Evolutionary conservation across 1,140 invertebrate genomes (phyloP), one percentile per base, ranked within the genome.

Genomic region (Arion vulgaris): DNA sequence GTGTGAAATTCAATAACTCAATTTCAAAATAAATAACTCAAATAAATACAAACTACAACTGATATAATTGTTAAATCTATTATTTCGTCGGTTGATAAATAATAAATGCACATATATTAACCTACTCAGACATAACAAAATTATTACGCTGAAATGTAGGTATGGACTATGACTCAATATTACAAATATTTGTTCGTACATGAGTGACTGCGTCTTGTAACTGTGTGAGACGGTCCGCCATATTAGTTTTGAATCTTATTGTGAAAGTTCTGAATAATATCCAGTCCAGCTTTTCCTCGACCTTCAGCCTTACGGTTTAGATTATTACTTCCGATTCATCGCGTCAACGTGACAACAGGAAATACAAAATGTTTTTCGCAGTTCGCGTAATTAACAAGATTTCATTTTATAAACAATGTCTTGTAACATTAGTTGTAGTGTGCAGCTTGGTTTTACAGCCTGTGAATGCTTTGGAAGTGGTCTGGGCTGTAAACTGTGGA

Each of bases 121-220:
- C n/a, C n/a, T n/a, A n/a, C n/a, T n/a, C n/a, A n/a, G n/a, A n/a
- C n/a, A n/a, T n/a, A n/a, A n/a, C n/a, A n/a, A n/a, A n/a, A n/a
- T n/a, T n/a, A n/a, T n/a, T n/a, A n/a, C n/a, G n/a, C n/a, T n/a
- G n/a, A n/a, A n/a, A n/a, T n/a, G n/a, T n/a, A 45, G 41, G 41
- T 15, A 45, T 7, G 15, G 41, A 45, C 15, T 45, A 45, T 45
- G 41, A 45, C 41, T 7, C 41, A 45, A 15, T 45, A 15, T 45
- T 45, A 45, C 15, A 15, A 45, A 45, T 5, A 45, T 57, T 57
- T 57, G 9, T 11, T 57, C 19, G 26, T 94, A 97, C 96, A 93
- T 96, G 96, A 93, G 99, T 99, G 45, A 99, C 97, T 41, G 97
- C 96, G 92, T 99, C 98, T 93, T 99, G 98, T 0, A 99, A 93